Evolutionary conservation across 2,797 vertebrate genomes (phyloP), one percentile per base, ranked within the genome.

Genomic region (Epinephelus awoara): DNA sequence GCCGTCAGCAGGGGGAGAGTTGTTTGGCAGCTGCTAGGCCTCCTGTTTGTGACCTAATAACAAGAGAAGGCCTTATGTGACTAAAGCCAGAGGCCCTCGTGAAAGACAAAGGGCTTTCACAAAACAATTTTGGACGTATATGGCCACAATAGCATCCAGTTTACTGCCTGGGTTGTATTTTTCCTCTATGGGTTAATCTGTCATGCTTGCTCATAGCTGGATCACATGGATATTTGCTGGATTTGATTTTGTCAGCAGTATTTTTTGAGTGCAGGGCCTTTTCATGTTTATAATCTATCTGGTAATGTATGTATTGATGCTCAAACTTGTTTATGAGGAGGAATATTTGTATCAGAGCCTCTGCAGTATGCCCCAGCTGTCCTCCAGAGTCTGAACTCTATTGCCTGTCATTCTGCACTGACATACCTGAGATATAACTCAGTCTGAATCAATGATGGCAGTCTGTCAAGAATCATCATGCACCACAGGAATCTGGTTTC

Each of bases 31-130:
- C 83, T 72, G 71, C 74, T 42, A 66, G 92, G 91, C 89, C 92
- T 86, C 86, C 79, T 82, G 86, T 88, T 86, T 91, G 56, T 88
- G 83, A 89, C 89, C 88, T 77, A 71, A 77, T 88, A 86, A 90
- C 84, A 85, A 89, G 83, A 89, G 85, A 55, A 80, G 89, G 83
- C 87, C 88, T 83, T 80, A 68, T 77, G 83, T 71, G 85, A 79
- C 85, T 85, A 77, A 88, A 88, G 71, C 84, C 80, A 83, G 81
- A 49, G 81, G 82, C 86, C 84, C 73, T 72, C 51, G 1, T 65
- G 70, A 72, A 57, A 75, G 15, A 92, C 90, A 88, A 91, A 84
- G 29, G 85, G 58, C 74, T 80, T 84, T 80, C 6, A 78, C 80
- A 67, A 65, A 83, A 80, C 82, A 42, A 67, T 72, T 86, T 38